phyloP scores from a whole-genome alignment of 1,140 invertebrate genomes.

The Atta cephalotes region DNA sequence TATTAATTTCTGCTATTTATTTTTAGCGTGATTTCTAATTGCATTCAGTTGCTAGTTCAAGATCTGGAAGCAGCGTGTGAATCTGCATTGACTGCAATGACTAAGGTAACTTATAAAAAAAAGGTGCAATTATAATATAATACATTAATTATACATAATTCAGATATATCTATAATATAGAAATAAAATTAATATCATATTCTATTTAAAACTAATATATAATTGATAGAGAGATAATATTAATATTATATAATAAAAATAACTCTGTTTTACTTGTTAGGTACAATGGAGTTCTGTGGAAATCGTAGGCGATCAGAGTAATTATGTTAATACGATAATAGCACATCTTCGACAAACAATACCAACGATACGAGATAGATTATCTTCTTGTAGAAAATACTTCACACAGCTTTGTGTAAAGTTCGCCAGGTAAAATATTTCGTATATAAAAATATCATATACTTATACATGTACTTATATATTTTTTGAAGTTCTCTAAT shows the following conservation, averaged over 20 bases:
- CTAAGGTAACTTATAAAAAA: conserved; percentile 88
- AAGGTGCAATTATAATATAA: neutral
- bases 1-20: conserved; percentile 57
- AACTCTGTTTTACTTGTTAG: conserved; percentile 82
- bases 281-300: conserved; percentile 97
- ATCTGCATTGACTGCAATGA: conserved; percentile 96
- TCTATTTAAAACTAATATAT: neutral
- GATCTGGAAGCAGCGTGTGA: conserved; percentile 98
- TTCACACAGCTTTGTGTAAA: conserved; percentile 99
- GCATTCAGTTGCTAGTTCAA: conserved; percentile 97
- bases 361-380: conserved; percentile 95
- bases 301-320: conserved; percentile 98
- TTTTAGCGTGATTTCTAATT: conserved; percentile 94
- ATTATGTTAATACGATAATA: conserved; percentile 96
- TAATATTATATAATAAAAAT: conserved; percentile 9
- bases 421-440: conserved; percentile 91
- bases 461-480: neutral
- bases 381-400: conserved; percentile 98
- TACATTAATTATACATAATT: conserved; percentile 23
- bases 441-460: no score
- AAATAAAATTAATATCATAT: conserved; percentile 26
- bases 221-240: neutral
- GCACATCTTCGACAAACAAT: conserved; percentile 95
- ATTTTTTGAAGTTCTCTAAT: conserved; percentile 16
- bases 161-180: conserved; percentile 14